phyloP scores from a whole-genome alignment of 1,140 invertebrate genomes.

The Ladona fulva region DNA sequence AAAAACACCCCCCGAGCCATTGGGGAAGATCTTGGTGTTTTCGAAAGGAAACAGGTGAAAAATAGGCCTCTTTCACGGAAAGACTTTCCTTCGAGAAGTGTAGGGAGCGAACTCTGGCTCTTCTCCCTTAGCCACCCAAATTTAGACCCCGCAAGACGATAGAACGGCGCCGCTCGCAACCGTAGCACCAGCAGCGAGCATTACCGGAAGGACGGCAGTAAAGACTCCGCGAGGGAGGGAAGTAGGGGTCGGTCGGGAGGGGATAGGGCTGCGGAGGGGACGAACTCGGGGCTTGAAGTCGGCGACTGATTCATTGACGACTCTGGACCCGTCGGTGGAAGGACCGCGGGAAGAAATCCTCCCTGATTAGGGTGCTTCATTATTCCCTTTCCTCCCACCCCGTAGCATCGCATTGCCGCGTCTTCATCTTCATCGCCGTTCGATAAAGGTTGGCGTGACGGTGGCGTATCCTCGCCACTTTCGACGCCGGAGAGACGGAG shows the following conservation, averaged over 20 bases:
- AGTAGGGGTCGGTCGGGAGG: not conserved
- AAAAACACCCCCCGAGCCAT: too few relatives aligned
- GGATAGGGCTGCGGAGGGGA: not conserved
- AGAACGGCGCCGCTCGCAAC: not conserved
- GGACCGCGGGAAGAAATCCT: not conserved
- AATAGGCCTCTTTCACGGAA: too few relatives aligned
- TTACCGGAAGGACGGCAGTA: not conserved
- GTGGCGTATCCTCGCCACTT: too few relatives aligned
- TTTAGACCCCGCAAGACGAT: slow-evolving; percentile 1
- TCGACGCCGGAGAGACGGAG: too few relatives aligned
- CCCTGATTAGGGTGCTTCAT: not conserved
- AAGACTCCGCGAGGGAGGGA: not conserved
- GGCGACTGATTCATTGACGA: not conserved
- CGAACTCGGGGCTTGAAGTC: not conserved
- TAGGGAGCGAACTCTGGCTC: not conserved
- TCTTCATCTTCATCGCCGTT: too few relatives aligned
- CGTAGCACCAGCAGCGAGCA: too few relatives aligned
- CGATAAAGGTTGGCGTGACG: too few relatives aligned
- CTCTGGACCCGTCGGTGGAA: not conserved
- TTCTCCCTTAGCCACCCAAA: not conserved
- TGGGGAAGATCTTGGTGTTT: too few relatives aligned
- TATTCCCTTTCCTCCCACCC: not conserved
- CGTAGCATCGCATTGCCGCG: not conserved
- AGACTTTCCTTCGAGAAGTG: too few relatives aligned
- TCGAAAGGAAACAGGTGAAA: too few relatives aligned